A percentile compares a stretch with the other conserved stretches of the same genome.
phyloP scores from a whole-genome alignment of 2,888 invertebrate species.

The Willowsia nigromaculata region DNA sequence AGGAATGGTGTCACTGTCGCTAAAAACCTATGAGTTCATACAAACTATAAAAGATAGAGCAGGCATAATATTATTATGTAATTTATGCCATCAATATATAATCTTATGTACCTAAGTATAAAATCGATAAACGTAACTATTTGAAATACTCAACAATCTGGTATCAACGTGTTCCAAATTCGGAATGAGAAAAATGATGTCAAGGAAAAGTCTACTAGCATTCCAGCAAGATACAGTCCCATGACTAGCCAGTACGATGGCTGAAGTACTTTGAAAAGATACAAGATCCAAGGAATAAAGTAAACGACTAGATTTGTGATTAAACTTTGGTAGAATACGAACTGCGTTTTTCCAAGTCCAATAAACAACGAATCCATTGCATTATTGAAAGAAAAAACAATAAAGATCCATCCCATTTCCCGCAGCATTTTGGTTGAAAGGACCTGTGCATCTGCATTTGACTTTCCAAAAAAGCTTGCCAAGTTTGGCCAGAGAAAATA shows the following conservation, averaged over 20 bases:
- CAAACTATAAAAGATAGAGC: too few species aligned
- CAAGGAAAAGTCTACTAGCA: conserved; percentile 71
- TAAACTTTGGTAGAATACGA: conserved; percentile 73
- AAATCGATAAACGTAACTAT: background rate
- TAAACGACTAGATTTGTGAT: conserved; percentile 73
- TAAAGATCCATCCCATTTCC: conserved; percentile 73
- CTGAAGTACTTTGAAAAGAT: conserved; percentile 46
- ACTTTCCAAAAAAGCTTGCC: conserved; percentile 70
- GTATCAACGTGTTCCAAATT: conserved; percentile 67
- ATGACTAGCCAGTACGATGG: conserved; percentile 74
- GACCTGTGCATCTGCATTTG: conserved; percentile 64
- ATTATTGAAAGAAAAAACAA: conserved; percentile 72
- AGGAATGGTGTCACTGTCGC: too few species aligned
- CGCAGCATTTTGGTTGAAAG: conserved; percentile 70
- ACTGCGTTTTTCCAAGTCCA: conserved; percentile 72
- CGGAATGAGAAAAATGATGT: conserved; percentile 64
- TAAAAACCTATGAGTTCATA: too few species aligned
- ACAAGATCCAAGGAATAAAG: conserved; percentile 74
- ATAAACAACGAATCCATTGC: conserved; percentile 74
- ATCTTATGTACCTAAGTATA: too few species aligned
- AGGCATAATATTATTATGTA: too few species aligned
- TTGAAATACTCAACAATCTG: background rate
- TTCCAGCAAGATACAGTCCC: conserved; percentile 70
- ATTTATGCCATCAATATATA: too few species aligned
- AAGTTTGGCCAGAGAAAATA: conserved; percentile 64